Conservation (phyloP, 2,797 vertebrate species). For the Alectoris magna region DNA sequence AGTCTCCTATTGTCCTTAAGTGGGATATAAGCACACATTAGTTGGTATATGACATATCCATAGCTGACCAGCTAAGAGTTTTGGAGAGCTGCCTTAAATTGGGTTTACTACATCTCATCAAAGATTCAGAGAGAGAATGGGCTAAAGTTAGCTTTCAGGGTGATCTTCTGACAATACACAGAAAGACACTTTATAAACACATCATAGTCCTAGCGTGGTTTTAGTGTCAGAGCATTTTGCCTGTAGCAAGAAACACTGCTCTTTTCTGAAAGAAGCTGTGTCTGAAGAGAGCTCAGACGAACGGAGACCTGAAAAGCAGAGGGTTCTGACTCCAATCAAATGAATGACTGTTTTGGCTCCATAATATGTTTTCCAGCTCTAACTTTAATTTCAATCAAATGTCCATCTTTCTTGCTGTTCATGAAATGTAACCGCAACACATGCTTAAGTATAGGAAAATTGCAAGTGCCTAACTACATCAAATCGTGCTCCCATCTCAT, state of each 20-base stretch:
- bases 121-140: background rate
- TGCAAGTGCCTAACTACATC: constrained; percentile 44
- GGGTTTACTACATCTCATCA: background rate
- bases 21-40: background rate
- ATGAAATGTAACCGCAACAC: constrained; percentile 18
- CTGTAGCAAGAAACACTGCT: constrained; percentile 14
- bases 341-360: constrained; percentile 39
- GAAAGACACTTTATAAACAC: constrained; percentile 49
- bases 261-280: constrained; percentile 28
- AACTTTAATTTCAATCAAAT: constrained; percentile 71
- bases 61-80: background rate
- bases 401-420: constrained; percentile 37
- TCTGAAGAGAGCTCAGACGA: constrained; percentile 25
- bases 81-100: background rate
- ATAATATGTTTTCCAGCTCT: constrained; percentile 51
- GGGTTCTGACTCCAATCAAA: constrained; percentile 55
- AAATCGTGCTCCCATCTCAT: constrained; percentile 51
- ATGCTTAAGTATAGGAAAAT: constrained; percentile 62
- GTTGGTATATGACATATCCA: background rate
- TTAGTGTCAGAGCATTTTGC: constrained; percentile 51
- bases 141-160: background rate
- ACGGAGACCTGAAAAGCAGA: constrained; percentile 27
- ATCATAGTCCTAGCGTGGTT: background rate
- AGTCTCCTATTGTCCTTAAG: background rate
- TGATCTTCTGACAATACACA: constrained; percentile 38